phyloP scores from a whole-genome alignment of 2,113 vertebrate genomes.

The Acrocephalus arundinaceus region DNA sequence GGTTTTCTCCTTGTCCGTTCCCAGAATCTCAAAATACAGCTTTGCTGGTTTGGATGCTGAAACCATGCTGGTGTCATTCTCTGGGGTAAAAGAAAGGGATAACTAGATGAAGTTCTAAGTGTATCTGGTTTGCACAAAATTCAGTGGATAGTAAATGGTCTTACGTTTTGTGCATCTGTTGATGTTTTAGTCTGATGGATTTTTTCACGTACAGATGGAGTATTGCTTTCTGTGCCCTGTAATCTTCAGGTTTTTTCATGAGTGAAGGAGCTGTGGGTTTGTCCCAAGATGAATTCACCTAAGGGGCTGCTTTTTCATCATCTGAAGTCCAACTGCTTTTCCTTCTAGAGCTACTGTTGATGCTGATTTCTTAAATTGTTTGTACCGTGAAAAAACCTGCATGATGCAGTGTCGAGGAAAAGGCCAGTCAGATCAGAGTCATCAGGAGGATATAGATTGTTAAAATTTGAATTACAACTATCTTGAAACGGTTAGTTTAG shows the following conservation, averaged over 20 bases:
- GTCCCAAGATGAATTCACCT: not conserved
- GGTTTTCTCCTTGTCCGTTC: accelerated
- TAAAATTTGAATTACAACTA: not conserved
- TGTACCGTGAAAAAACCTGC: not conserved
- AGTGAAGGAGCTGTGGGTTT: not conserved
- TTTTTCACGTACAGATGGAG: not conserved
- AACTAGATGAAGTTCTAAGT: not conserved
- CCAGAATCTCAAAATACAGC: accelerated
- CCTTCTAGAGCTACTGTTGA: not conserved
- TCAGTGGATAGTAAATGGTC: not conserved
- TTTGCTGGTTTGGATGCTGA: not conserved
- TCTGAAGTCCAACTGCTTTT: not conserved
- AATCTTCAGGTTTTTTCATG: not conserved
- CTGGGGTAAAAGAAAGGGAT: not conserved
- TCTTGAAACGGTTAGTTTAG: not conserved
- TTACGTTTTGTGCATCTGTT: not conserved
- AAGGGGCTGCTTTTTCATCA: not conserved
- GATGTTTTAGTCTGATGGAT: not conserved
- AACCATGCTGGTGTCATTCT: accelerated
- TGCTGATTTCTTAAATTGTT: not conserved
- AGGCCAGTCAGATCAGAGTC: not conserved
- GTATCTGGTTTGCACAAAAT: not conserved
- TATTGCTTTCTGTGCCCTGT: not conserved
- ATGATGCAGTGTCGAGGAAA: not conserved
- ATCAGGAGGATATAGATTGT: not conserved